A percentile compares a stretch with the other conserved stretches of the same genome.
These are phyloP conservation scores for Stegana nigrithorax DNA, from an alignment of 2,888 invertebrate species.

Conservation along the genomic window DNA sequence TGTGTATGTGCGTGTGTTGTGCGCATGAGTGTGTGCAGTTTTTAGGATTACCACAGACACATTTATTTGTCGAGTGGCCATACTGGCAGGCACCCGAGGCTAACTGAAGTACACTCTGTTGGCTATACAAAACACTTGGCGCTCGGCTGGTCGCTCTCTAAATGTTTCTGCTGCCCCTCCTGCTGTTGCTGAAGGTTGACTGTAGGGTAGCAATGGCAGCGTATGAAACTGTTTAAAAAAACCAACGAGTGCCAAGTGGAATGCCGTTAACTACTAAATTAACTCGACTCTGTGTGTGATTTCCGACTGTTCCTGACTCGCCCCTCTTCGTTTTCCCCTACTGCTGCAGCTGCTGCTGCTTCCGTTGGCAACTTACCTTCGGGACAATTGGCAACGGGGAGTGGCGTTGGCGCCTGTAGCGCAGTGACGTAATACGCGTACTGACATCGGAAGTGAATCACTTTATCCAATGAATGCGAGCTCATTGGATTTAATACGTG, in stretches of 20 bases:
- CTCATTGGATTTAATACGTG: conserved; percentile 56
- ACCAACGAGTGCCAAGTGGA: conserved; percentile 30
- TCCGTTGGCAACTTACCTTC: not conserved
- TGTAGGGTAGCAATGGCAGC: not conserved
- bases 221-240: conserved; percentile 26
- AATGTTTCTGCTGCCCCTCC: too few species aligned
- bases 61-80: conserved; percentile 7
- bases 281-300: conserved; percentile 21
- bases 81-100: not conserved
- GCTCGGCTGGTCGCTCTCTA: too few species aligned
- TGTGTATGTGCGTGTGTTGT: not conserved
- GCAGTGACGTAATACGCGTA: not conserved
- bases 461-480: conserved; percentile 52
- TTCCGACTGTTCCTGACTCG: not conserved
- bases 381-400: too few species aligned
- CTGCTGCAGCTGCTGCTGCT: conserved; percentile 23
- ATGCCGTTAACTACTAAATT: conserved; percentile 41
- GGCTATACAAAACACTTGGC: too few species aligned
- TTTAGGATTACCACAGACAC: conserved; percentile 23
- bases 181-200: not conserved
- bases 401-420: not conserved
- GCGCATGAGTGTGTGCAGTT: too few species aligned
- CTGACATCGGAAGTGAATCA: conserved; percentile 43
- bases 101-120: not conserved
- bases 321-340: conserved; percentile 1